phyloP scores from a whole-genome alignment of 2,113 vertebrate genomes.

The Hemiscyllium ocellatum region DNA sequence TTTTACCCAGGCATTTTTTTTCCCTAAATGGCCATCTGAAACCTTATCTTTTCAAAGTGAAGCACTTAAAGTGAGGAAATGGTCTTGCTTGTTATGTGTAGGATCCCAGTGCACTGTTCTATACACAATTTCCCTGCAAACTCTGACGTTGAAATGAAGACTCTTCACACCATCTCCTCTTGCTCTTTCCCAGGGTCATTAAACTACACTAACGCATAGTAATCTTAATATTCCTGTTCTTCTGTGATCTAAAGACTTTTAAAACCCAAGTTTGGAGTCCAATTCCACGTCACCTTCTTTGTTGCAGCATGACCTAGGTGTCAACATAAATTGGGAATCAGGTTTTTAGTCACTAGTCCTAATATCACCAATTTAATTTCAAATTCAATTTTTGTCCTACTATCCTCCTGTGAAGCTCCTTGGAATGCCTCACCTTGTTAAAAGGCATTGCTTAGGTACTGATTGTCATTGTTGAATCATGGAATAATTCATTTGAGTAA shows the following conservation, averaged over 20 bases:
- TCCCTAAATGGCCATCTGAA: background rate
- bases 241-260: background rate
- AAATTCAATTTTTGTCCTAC: background rate
- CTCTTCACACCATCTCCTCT: background rate
- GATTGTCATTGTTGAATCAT: background rate
- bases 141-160: background rate
- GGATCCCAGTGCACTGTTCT: background rate
- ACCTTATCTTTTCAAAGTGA: background rate
- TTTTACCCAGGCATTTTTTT: background rate
- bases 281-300: background rate
- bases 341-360: background rate
- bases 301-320: background rate
- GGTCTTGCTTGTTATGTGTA: background rate
- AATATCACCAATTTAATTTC: background rate
- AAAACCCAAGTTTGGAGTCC: background rate
- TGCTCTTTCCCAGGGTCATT: background rate
- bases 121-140: background rate
- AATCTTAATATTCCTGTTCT: background rate
- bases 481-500: background rate
- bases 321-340: background rate
- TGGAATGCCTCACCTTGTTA: background rate
- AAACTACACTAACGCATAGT: background rate
- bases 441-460: background rate
- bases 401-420: background rate
- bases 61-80: background rate